Evolutionary conservation across 2,113 vertebrate species (phyloP).

Genomic region (Castor canadensis): DNA sequence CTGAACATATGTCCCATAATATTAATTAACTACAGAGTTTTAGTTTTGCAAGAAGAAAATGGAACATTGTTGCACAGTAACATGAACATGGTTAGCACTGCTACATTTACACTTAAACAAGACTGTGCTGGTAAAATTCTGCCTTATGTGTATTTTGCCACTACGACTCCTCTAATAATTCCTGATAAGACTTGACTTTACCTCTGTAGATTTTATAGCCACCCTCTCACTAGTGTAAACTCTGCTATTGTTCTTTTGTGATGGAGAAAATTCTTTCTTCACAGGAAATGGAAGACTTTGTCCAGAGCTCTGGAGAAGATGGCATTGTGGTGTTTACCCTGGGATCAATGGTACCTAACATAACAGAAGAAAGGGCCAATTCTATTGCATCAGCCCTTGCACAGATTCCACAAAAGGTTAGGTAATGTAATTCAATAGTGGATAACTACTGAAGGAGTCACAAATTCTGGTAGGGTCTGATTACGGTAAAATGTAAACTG

Average conservation of each 20-base stretch:
- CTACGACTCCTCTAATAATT: background rate
- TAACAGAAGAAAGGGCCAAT: background rate
- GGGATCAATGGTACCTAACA: slow-evolving; percentile 12
- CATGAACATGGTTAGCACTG: too few relatives aligned
- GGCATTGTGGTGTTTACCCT: slow-evolving; percentile 90
- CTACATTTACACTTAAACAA: too few relatives aligned
- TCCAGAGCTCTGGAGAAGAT: slow-evolving; percentile 88
- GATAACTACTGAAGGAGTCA: accelerated
- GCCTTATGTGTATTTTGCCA: background rate
- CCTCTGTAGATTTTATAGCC: background rate
- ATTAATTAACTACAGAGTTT: background rate
- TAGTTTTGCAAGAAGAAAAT: background rate
- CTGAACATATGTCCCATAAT: background rate
- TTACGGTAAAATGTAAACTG: background rate
- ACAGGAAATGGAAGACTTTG: slow-evolving; percentile 80
- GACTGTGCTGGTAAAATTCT: background rate
- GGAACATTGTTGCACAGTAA: too few relatives aligned
- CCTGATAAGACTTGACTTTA: background rate
- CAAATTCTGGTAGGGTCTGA: background rate
- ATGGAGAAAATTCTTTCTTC: background rate
- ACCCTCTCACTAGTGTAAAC: background rate
- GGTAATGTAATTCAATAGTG: accelerated
- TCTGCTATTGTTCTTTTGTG: background rate
- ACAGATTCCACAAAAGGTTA: slow-evolving; percentile 22
- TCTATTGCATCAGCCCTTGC: background rate